A percentile compares a stretch with the other conserved stretches of the same genome.
These are phyloP conservation scores for Drosophila baimaii DNA, from an alignment of 1,140 invertebrate genomes.

Conservation along the genomic window DNA sequence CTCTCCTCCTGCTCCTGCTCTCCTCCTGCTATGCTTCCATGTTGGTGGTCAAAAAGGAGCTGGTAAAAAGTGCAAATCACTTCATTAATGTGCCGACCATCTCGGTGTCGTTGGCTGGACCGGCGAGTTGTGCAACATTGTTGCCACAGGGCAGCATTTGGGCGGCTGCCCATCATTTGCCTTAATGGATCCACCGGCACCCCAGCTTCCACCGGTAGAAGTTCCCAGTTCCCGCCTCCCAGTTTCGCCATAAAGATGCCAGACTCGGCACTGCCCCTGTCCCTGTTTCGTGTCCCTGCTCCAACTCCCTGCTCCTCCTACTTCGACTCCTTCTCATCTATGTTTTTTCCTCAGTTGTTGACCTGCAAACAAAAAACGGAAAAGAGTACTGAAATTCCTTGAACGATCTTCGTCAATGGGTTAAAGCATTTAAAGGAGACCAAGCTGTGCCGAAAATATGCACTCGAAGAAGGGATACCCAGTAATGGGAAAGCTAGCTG, in stretches of 20 bases:
- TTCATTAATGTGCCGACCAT: slow-evolving; percentile 70
- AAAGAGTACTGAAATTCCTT: slow-evolving; percentile 33
- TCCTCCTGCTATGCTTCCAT: background rate
- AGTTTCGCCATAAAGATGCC: slow-evolving; percentile 31
- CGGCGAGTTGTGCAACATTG: slow-evolving; percentile 55
- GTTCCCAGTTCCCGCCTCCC: slow-evolving; percentile 12
- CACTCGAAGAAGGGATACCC: background rate
- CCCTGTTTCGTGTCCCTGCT: slow-evolving; percentile 1
- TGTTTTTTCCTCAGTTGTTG: slow-evolving; percentile 26
- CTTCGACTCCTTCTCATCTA: background rate
- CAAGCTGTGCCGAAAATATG: background rate
- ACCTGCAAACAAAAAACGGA: slow-evolving; percentile 37
- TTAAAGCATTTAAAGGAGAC: slow-evolving; percentile 34
- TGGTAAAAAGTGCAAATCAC: slow-evolving; percentile 76
- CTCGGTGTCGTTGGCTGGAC: too few species aligned
- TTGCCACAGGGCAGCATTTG: slow-evolving; percentile 59
- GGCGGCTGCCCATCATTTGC: slow-evolving; percentile 70
- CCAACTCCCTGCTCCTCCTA: too few species aligned
- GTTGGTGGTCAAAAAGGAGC: slow-evolving; percentile 70
- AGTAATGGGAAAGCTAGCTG: background rate
- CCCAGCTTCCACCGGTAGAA: slow-evolving; percentile 32
- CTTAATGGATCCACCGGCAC: slow-evolving; percentile 68
- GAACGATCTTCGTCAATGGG: slow-evolving; percentile 42
- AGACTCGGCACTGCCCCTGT: slow-evolving; percentile 24
- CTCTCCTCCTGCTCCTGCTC: background rate